Percentiles rank a stretch among this genome's conserved stretches.
phyloP scores from a whole-genome alignment of 2,888 invertebrate species.

The Hipparchia semele region DNA sequence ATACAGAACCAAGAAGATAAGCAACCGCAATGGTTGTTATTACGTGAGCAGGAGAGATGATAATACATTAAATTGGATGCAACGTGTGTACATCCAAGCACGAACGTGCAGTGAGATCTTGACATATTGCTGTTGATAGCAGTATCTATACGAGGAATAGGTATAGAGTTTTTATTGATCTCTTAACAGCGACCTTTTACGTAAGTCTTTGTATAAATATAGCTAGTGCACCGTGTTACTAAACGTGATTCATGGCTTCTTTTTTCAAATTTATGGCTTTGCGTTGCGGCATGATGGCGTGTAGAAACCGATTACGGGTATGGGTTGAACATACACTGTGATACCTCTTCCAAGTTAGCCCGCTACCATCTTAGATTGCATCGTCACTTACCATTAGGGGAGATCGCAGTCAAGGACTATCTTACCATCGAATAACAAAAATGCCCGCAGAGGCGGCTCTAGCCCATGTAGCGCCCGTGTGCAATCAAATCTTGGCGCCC shows the following conservation, averaged over 20 bases:
- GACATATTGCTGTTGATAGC: conserved; percentile 23
- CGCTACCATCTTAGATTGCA: too few relatives aligned
- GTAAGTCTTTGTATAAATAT: not conserved
- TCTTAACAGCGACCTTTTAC: conserved; percentile 3
- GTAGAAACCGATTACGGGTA: too few relatives aligned
- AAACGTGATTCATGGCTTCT: not conserved
- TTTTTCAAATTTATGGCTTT: too few relatives aligned
- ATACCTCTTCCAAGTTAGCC: too few relatives aligned
- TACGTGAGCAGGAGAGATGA: conserved; percentile 6
- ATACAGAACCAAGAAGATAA: not conserved
- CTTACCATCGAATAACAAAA: too few relatives aligned
- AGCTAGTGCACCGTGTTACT: not conserved
- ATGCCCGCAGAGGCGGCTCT: too few relatives aligned
- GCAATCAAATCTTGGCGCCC: too few relatives aligned
- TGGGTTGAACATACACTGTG: too few relatives aligned
- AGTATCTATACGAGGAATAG: not conserved
- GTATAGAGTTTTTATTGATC: not conserved
- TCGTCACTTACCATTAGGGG: too few relatives aligned
- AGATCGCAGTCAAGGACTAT: too few relatives aligned
- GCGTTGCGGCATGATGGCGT: too few relatives aligned
- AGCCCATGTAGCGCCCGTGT: too few relatives aligned
- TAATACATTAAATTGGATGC: not conserved
- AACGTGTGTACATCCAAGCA: not conserved
- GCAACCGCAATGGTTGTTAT: not conserved
- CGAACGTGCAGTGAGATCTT: conserved; percentile 14